phyloP scores from a whole-genome alignment of 2,113 vertebrate species.

The Hippocampus guttulatus region DNA sequence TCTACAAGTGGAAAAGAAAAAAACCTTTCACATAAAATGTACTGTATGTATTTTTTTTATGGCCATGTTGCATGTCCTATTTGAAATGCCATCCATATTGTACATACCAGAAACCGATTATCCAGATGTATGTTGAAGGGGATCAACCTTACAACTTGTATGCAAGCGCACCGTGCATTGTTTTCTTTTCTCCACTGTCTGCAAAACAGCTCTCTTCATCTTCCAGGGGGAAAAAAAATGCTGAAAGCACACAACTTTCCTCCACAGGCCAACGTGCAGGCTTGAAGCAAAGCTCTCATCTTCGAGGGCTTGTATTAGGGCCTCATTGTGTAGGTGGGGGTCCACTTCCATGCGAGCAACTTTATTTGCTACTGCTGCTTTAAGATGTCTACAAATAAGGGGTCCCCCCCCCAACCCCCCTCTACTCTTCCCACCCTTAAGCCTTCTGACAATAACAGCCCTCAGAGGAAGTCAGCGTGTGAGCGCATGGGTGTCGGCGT shows the following conservation, averaged over 20 bases:
- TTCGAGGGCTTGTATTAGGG: conserved; percentile 29
- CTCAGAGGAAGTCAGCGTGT: conserved; percentile 45
- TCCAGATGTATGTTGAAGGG: conserved; percentile 27
- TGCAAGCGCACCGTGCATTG: conserved; percentile 43
- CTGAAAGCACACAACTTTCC: conserved; percentile 66
- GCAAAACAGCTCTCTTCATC: conserved; percentile 65
- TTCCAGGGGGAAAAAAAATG: conserved; percentile 53
- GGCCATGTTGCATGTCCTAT: too few species aligned
- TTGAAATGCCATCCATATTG: not conserved
- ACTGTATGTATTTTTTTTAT: not conserved
- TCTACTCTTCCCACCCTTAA: conserved; percentile 23
- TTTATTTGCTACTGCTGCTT: conserved; percentile 40
- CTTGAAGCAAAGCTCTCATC: conserved; percentile 41
- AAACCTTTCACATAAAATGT: too few species aligned
- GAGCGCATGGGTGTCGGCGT: conserved; percentile 45
- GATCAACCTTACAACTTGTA: conserved; percentile 45
- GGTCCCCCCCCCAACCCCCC: conserved; percentile 13
- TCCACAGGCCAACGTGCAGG: conserved; percentile 55
- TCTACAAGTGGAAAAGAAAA: not conserved
- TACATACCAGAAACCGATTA: too few species aligned
- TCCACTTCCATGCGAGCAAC: conserved; percentile 20
- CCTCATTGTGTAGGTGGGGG: conserved; percentile 23
- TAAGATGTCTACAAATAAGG: conserved; percentile 60
- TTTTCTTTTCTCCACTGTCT: conserved; percentile 61
- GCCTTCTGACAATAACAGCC: conserved; percentile 59